Evolutionary conservation across 2,797 vertebrate genomes (phyloP), one percentile per base, ranked within the genome.

Genomic region (Sylvia borin): DNA sequence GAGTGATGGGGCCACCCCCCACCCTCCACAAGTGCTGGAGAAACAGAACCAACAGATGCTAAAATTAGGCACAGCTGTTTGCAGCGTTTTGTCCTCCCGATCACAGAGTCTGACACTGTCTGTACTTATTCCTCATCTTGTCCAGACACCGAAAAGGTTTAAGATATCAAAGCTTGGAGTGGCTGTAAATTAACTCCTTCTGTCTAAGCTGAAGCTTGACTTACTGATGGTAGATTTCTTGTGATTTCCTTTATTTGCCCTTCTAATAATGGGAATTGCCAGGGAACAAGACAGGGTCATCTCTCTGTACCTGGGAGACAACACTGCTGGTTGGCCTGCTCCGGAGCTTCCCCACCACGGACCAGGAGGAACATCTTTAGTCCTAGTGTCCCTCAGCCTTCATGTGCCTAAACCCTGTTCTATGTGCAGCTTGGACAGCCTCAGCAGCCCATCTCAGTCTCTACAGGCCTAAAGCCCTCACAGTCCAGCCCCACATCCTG

Each of bases 21-120:
- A 29, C 20, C 48, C 80, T 71, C 73, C 9, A 7, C 57, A n/a
- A 65, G 26, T 72, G 90, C 88, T 53, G 64, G 57, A 95, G 86
- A 80, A 92, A 88, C 77, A 83, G 88, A 96, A 85, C 90, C 77
- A 94, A 85, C 80, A 94, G 94, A 72, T 88, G 93, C 95, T 95
- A 88, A 91, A 94, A 82, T 68, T 88, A 94, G 83, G 75, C 72
- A 70, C 91, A 80, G 45, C 95, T 88, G 85, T 96, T 95, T 90
- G 96, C 51, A 68, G 78, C 3, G 20, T 95, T 92, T 95, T 95
- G 95, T 96, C 95, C 92, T 96, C 85, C 88, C 1, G 7, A 13
- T 40, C 76, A 31, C 62, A 71, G 92, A 78, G 84, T 55, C 96
- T 96, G 80, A 84, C 67, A 79, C 88, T 76, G 89, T 79, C 92